These are phyloP conservation scores for Aphrophora alni DNA, from an alignment of 2,888 invertebrate species.

Conservation along the genomic window DNA sequence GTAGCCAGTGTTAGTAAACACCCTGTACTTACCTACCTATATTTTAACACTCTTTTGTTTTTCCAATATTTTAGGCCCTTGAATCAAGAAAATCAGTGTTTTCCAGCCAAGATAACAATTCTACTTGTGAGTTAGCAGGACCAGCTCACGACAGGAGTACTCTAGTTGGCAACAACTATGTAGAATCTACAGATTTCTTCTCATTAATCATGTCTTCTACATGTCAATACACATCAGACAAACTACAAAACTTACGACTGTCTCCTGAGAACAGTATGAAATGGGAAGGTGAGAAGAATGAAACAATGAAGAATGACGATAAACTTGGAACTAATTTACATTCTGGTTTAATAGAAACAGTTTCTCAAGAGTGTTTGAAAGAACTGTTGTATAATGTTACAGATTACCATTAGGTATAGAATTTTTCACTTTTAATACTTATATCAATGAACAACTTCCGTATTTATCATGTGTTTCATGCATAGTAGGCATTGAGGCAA, in stretches of 20 bases:
- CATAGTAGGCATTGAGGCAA: no score
- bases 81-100: no score
- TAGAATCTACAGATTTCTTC: slow-evolving; percentile 29
- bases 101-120: no score
- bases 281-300: neutral
- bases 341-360: slow-evolving; percentile 34
- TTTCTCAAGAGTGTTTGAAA: slow-evolving; percentile 43
- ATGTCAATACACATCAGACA: slow-evolving; percentile 11
- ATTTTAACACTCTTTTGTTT: no score
- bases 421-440: neutral
- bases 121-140: no score
- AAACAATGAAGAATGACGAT: neutral
- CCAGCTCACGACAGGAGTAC: neutral
- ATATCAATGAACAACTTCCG: no score
- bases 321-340: slow-evolving; percentile 27
- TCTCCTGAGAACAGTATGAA: neutral
- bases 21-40: no score
- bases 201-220: slow-evolving; percentile 33
- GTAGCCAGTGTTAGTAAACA: no score
- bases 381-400: slow-evolving; percentile 31
- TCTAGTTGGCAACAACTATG: neutral
- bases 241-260: slow-evolving; percentile 25
- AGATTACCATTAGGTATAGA: slow-evolving; percentile 16
- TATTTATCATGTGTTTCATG: no score
- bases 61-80: no score